Percentiles rank a stretch among this genome's conserved stretches.
These are phyloP conservation scores for Buceros bicornis DNA, from an alignment of 2,797 vertebrate species.

Conservation along the genomic window DNA sequence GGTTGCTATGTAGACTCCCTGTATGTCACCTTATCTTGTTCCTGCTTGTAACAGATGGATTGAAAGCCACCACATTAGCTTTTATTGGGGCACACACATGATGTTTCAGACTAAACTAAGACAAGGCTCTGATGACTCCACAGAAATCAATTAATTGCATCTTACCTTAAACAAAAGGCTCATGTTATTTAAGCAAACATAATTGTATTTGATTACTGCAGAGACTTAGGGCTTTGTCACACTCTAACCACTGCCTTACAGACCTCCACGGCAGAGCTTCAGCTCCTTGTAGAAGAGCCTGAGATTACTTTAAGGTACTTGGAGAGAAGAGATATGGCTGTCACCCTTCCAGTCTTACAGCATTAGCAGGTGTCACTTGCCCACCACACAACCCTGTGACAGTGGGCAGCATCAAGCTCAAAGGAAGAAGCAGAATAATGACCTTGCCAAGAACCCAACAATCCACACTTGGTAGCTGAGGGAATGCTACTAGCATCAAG, in stretches of 20 bases:
- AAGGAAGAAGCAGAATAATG: neutral
- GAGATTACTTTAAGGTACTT: neutral
- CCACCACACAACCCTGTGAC: neutral
- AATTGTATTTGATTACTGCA: neutral
- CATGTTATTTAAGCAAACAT: neutral
- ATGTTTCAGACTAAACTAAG: neutral
- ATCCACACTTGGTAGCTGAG: neutral
- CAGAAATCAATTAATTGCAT: neutral
- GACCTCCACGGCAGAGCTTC: neutral
- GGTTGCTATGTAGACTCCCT: neutral
- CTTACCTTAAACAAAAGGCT: neutral
- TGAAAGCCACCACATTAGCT: neutral
- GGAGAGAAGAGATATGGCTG: neutral
- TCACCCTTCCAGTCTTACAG: neutral
- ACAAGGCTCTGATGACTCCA: neutral
- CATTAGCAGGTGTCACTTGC: neutral
- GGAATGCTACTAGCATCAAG: neutral
- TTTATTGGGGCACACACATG: neutral
- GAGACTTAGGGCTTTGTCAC: neutral
- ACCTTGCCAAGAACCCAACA: neutral
- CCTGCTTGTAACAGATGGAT: neutral
- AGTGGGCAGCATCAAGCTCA: neutral
- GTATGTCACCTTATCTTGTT: neutral
- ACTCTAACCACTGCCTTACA: neutral
- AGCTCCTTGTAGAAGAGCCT: neutral